Base-by-base conservation (phyloP, 2,113 vertebrate species). In the Sinocyclocheilus grahami region DNA sequence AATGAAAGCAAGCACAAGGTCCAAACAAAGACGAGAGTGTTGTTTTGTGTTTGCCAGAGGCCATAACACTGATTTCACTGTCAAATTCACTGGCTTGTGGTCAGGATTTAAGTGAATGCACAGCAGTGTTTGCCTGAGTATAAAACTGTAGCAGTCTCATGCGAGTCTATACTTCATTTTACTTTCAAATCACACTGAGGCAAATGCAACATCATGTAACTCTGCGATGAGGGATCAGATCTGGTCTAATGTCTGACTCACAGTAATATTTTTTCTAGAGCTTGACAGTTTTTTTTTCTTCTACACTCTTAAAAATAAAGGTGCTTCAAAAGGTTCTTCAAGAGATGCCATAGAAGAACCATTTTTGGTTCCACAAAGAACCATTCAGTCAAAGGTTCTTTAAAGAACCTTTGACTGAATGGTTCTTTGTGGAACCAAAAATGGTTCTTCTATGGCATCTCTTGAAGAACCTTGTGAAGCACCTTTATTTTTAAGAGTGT, bases 111-210 rank as follows among this genome's bases (percentile, higher is more conserved):
- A 33, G 55, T 74, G 30, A 79, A 62, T 24, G 69, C 30, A 13
- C 14, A 62, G 20, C 14, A 65, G 65, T 71, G 42, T 81, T 51
- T 7, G 62, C 11, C 20, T 65, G 60, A 48, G 16, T 16, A 74
- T 76, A 51, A 82, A 62, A 84, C 62, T 48, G 71, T 55, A 58
- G 33, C n/a, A 58, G 27, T 81, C 22, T 37, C 51, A 10, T 20
- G 27, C 6, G 24, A 76, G 58, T 48, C 39, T 20, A 30, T 30
- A 4, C 12, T 37, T 87, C 20, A 84, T 87, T 88, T 87, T 20
- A 87, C 86, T 87, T n/a, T 55, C 83, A 87, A 88, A 90, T 75
- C n/a, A 88, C 14, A 33, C 74, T 39, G 33, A 82, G 27, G 85
- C 71, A 79, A 90, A 86, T 78, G 10, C 58, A 46, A n/a, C 58